Percentiles rank a stretch among this genome's conserved stretches.
Evolutionary conservation across 2,888 invertebrate species (phyloP).

Genomic region (Saturnia japonica): DNA sequence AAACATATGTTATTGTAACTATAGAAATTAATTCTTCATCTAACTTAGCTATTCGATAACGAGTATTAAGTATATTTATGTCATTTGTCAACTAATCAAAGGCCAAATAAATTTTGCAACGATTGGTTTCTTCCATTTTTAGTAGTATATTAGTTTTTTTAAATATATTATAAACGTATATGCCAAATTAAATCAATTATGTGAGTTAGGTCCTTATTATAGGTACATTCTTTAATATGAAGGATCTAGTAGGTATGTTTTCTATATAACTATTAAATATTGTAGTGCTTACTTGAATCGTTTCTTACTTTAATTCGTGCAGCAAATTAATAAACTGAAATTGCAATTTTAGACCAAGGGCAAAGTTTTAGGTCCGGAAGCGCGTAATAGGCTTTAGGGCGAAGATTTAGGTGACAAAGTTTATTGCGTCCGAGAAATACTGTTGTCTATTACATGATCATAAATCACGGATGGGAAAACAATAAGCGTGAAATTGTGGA

Average conservation of each 20-base stretch:
- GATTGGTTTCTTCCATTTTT: no score
- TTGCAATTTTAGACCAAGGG: conserved; percentile 23
- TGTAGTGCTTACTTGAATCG: not conserved
- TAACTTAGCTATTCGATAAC: not conserved
- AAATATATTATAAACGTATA: no score
- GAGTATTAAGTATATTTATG: no score
- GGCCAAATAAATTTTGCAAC: no score
- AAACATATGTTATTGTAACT: not conserved
- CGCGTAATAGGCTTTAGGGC: conserved; percentile 71
- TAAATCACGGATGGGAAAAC: conserved; percentile 83
- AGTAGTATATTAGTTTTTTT: no score
- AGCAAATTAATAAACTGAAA: conserved; percentile 7
- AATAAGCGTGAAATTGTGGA: conserved; percentile 83
- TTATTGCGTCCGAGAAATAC: conserved; percentile 79
- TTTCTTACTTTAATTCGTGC: conserved; percentile 1
- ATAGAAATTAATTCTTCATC: not conserved
- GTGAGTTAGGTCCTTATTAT: not conserved
- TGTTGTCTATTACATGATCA: conserved; percentile 75
- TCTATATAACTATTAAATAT: not conserved
- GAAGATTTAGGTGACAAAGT: conserved; percentile 81
- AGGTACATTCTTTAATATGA: not conserved
- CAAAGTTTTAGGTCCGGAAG: conserved; percentile 35
- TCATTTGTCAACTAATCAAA: not conserved
- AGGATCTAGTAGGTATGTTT: not conserved
- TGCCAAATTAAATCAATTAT: no score